Conservation (phyloP, 2,797 vertebrate species). For the Ctenosaura bakeri region DNA sequence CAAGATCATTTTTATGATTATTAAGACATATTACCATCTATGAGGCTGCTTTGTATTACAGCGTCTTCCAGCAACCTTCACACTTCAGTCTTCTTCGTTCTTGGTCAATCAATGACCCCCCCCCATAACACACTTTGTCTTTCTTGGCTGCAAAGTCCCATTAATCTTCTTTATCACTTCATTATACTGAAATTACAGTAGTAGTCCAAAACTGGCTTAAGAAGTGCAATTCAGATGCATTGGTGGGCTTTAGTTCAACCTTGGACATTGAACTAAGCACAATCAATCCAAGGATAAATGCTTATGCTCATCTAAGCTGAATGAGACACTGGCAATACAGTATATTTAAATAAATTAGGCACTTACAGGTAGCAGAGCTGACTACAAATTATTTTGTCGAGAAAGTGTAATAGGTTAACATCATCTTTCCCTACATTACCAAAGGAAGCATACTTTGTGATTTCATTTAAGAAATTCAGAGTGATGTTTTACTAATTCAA, state of each 20-base stretch:
- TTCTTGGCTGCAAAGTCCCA: slow-evolving; percentile 36
- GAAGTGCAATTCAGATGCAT: slow-evolving; percentile 46
- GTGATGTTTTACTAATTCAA: neutral
- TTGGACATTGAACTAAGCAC: slow-evolving; percentile 30
- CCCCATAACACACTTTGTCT: slow-evolving; percentile 7
- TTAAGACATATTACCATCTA: neutral
- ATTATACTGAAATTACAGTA: slow-evolving; percentile 51
- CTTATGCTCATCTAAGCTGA: slow-evolving; percentile 34
- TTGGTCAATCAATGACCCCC: slow-evolving; percentile 25
- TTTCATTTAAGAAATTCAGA: slow-evolving; percentile 23
- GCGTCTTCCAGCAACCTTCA: slow-evolving; percentile 29
- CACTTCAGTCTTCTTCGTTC: slow-evolving; percentile 14
- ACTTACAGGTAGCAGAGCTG: slow-evolving; percentile 12
- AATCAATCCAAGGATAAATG: slow-evolving; percentile 36
- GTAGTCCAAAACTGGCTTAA: slow-evolving; percentile 25
- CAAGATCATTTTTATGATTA: slow-evolving; percentile 15
- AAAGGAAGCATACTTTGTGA: neutral
- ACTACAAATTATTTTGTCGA: slow-evolving; percentile 45
- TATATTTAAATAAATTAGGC: slow-evolving; percentile 47
- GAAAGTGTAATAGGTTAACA: slow-evolving; percentile 28
- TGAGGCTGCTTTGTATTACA: neutral
- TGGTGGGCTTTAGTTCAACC: slow-evolving; percentile 48
- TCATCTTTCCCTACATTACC: slow-evolving; percentile 29
- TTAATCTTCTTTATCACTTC: slow-evolving; percentile 50
- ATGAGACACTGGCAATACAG: slow-evolving; percentile 25